Evolutionary conservation across 1,140 invertebrate genomes (phyloP), one percentile per base, ranked within the genome.

Genomic region (Lineus longissimus): DNA sequence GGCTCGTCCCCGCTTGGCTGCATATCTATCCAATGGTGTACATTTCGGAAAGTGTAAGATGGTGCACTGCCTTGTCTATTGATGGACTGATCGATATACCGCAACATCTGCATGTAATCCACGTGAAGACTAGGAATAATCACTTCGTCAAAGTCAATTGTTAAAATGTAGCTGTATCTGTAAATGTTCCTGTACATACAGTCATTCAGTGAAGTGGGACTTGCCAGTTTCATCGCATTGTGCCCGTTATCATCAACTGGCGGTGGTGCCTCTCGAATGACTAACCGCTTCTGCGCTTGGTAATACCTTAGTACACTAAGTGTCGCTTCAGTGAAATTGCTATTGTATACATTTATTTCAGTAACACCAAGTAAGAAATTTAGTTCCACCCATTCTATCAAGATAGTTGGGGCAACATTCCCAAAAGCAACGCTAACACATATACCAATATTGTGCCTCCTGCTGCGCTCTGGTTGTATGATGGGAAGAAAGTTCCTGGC

Each of bases 81-180:
- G 33, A 36, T 4, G 33, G 33, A 36, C 33, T 36, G 33, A 17
- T 55, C 40, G 25, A 67, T 45, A n/a, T 29, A n/a, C 22, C 59
- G 25, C 9, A 67, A 19, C 36, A 64, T 29, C 9, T 60, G 43
- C 19, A 13, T 27, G 55, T 40, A 60, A 31, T 43, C 60, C 11
- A 17, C 30, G 17, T 60, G 29, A 13, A 31, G 64, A 17, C 62
- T 41, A 0, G 71, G 71, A 15, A 71, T 63, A 7, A 73, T 66
- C 55, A 68, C 62, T 23, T 71, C 67, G 23, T 67, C 57, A 56
- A 67, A 57, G 33, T 72, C 68, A 9, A 63, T 60, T n/a, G 51
- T 30, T 1, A 68, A 23, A 17, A 67, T 25, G 30, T 57, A 62
- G 17, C 45, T 17, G 31, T 64, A 70, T 4, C 56, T 19, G 59